Base-by-base conservation (phyloP, 1,140 invertebrate species). In the Meloidogyne exigua region DNA sequence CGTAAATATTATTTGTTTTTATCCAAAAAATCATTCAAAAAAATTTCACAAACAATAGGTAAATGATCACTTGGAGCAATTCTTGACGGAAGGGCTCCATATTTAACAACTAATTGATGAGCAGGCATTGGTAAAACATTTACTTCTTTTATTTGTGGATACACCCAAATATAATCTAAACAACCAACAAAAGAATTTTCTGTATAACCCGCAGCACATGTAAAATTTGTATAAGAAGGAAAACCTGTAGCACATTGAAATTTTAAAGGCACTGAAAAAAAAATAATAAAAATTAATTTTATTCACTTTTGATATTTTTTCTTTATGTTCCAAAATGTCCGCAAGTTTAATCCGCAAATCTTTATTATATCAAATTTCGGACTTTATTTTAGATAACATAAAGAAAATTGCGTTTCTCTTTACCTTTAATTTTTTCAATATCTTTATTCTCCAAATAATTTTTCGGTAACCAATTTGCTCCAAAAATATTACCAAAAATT, bases 61-160 rank as follows among this genome's bases (percentile, higher is more conserved):
- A 77, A 67, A 62, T 77, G 76, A 39, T 77, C 76, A 23, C 76
- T 79, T 18, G 76, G 76, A 26, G 76, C 76, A 69, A 79, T 79
- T 70, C 25, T 26, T 23, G 76, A 79, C 26, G 76, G 76, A 21
- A 77, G 12, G 1, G 76, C 76, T 15, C 32, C 76, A 49, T 78
- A 79, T 66, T 79, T 77, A n/a, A 49, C 71, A 25, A 77, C 76
- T 26, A 79, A 63, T 21, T 39, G 11, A 39, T 77, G 77, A 49
- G 25, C 36, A 25, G 76, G 76, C 63, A 77, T 65, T 18, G 76
- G 76, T 63, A 39, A n/a, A 44, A 77, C 42, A 21, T 25, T 76
- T 23, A 78, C 2, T n/a, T 73, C n/a, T 23, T 70, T 26, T 32
- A 62, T 36, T 32, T 42, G 28, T 21, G 77, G 66, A 68, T 26